Evolutionary conservation across 2,113 vertebrate species (phyloP).

Genomic region (Turnix velox): DNA sequence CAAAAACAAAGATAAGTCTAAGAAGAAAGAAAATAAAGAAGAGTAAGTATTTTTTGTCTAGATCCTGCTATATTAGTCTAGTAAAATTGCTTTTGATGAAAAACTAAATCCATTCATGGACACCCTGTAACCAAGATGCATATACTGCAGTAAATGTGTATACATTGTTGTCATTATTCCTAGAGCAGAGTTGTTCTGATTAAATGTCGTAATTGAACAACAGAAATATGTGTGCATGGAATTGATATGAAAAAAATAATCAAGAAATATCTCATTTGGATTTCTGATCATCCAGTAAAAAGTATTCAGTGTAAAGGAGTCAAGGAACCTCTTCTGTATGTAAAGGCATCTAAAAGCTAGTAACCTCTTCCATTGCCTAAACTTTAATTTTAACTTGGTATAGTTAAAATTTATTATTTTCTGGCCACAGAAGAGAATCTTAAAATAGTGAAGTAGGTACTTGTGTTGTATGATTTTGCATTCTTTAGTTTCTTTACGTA

Average conservation of each 20-base stretch:
- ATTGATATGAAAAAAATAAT: not conserved
- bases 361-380: not conserved
- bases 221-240: not conserved
- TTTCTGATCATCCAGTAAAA: not conserved
- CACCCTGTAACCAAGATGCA: not conserved
- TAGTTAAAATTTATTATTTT: not conserved
- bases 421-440: not conserved
- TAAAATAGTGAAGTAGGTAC: not conserved
- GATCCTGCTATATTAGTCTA: not conserved
- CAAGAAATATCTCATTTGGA: not conserved
- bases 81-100: not conserved
- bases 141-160: not conserved
- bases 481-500: not conserved
- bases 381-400: not conserved
- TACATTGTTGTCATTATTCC: not conserved
- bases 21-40: slow-evolving; percentile 74
- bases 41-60: slow-evolving; percentile 67
- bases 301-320: not conserved
- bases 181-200: not conserved
- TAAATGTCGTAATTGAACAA: not conserved
- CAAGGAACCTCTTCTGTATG: not conserved
- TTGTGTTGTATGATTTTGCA: not conserved
- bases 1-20: slow-evolving; percentile 57
- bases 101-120: not conserved
- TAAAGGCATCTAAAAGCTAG: not conserved